A percentile compares a stretch with the other conserved stretches of the same genome.
phyloP scores from a whole-genome alignment of 2,888 invertebrate species.

The Opisthograptis luteolata region DNA sequence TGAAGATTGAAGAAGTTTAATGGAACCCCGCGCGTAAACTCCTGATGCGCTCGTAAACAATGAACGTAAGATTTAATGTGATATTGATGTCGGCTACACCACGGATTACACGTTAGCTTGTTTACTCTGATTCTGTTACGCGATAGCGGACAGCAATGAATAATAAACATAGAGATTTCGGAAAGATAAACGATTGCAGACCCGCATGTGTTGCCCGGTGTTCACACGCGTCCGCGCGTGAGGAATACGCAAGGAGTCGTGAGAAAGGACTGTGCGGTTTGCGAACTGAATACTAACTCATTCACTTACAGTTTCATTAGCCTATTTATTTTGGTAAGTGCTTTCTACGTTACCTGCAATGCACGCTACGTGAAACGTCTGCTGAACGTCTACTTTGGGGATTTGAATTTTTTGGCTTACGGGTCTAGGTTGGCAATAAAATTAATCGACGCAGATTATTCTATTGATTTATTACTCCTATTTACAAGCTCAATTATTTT shows the following conservation, averaged over 20 bases:
- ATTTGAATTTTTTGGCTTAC: too few relatives aligned
- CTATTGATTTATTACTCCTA: too few relatives aligned
- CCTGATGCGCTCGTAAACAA: constrained; percentile 19
- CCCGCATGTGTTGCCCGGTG: constrained; percentile 54
- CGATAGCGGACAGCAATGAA: constrained; percentile 23
- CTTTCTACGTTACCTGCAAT: constrained; percentile 28
- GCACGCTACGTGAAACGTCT: not conserved
- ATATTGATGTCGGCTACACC: constrained; percentile 7
- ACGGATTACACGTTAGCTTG: not conserved
- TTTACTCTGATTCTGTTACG: not conserved
- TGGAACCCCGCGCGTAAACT: constrained; percentile 9
- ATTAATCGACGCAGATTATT: too few relatives aligned
- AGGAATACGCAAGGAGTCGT: constrained; percentile 71
- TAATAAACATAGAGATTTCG: constrained; percentile 28
- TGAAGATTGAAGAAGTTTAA: too few relatives aligned
- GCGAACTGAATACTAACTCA: constrained; percentile 69
- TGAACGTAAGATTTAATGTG: constrained; percentile 14
- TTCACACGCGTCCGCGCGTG: constrained; percentile 65
- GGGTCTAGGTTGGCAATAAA: too few relatives aligned
- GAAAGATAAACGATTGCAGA: constrained; percentile 33
- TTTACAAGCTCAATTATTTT: too few relatives aligned
- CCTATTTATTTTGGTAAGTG: constrained; percentile 53
- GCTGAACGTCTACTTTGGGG: too few relatives aligned
- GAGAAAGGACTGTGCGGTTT: constrained; percentile 72
- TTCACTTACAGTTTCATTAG: constrained; percentile 74